phyloP scores from a whole-genome alignment of 2,797 vertebrate genomes.

The Myotis findleyi region DNA sequence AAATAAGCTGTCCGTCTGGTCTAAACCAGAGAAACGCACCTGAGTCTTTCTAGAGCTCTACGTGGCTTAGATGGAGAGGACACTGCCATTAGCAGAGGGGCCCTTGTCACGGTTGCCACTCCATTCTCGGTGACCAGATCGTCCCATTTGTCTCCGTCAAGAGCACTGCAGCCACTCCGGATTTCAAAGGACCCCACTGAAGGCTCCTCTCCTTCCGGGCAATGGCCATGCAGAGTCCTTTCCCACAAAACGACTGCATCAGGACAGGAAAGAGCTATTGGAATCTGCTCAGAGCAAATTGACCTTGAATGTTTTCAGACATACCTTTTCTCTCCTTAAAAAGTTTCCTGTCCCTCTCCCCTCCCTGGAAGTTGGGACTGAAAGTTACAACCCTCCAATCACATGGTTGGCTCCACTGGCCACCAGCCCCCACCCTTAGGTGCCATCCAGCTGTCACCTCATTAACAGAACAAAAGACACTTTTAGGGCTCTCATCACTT shows the following conservation, averaged over 20 bases:
- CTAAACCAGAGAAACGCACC: neutral
- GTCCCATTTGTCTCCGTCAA: constrained; percentile 11
- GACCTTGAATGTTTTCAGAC: constrained; percentile 30
- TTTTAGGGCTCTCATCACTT: neutral
- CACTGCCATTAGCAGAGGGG: neutral
- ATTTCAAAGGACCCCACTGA: constrained; percentile 5
- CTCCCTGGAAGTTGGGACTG: neutral
- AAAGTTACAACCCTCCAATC: neutral
- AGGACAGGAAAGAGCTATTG: constrained; percentile 56
- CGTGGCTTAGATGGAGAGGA: neutral
- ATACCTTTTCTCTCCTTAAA: constrained; percentile 37
- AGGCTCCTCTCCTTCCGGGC: constrained; percentile 18
- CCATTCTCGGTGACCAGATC: neutral
- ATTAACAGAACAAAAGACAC: neutral
- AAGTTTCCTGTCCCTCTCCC: neutral
- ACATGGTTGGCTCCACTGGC: neutral
- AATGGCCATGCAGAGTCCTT: constrained; percentile 39
- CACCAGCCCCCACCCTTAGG: neutral
- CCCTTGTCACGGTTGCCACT: neutral
- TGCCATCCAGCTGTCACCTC: neutral
- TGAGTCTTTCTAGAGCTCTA: neutral
- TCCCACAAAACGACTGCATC: constrained; percentile 48
- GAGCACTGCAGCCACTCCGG: neutral
- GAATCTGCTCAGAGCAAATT: constrained; percentile 3
- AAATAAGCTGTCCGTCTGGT: constrained; percentile 20